Conservation (phyloP, 2,888 invertebrate genomes). For the Volucella zonaria region DNA sequence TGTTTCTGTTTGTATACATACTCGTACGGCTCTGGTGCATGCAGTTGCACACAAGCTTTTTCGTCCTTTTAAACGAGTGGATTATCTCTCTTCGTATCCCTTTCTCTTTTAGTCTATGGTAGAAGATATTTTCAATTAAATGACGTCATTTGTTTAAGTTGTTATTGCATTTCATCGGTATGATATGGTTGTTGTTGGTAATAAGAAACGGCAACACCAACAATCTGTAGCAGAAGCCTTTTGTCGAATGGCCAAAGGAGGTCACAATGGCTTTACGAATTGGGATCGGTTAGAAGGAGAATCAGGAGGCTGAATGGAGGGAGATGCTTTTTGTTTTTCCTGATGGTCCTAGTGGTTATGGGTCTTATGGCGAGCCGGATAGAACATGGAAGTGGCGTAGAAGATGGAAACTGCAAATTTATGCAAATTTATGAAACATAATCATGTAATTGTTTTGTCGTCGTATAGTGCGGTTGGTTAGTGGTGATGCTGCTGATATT, state of each 20-base stretch:
- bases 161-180: slow-evolving; percentile 68
- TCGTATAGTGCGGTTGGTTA: slow-evolving; percentile 65
- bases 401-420: slow-evolving; percentile 72
- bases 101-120: background rate
- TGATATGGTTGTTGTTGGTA: slow-evolving; percentile 15
- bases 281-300: slow-evolving; percentile 9
- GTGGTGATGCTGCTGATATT: slow-evolving; percentile 33
- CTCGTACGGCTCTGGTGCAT: background rate
- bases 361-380: slow-evolving; percentile 6
- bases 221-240: slow-evolving; percentile 20
- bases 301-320: background rate
- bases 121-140: slow-evolving; percentile 56
- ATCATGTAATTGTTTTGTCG: slow-evolving; percentile 74
- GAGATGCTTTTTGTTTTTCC: slow-evolving; percentile 28
- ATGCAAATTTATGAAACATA: slow-evolving; percentile 74
- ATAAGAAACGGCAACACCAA: slow-evolving; percentile 4
- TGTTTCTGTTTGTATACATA: background rate
- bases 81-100: background rate
- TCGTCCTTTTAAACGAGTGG: background rate
- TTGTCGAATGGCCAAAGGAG: slow-evolving; percentile 62
- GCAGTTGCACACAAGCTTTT: slow-evolving; percentile 21
- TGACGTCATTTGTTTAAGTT: slow-evolving; percentile 71
- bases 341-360: background rate
- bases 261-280: slow-evolving; percentile 62
- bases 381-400: background rate